These are phyloP conservation scores for Euphydryas editha DNA, from an alignment of 2,888 invertebrate genomes.

Conservation along the genomic window DNA sequence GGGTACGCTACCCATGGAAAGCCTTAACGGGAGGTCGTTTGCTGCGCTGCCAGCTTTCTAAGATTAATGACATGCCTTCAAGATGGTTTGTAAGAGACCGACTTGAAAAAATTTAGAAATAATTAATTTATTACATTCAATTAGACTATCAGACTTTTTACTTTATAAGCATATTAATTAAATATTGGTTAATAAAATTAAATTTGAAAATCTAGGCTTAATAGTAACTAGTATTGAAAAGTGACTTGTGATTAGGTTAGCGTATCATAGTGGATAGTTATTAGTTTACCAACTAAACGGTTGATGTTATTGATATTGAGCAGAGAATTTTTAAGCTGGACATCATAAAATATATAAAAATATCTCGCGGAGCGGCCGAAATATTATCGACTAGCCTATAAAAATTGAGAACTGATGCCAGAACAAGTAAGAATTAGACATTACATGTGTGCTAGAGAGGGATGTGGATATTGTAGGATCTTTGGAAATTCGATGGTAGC, in stretches of 20 bases:
- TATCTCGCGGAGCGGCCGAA: constrained; percentile 72
- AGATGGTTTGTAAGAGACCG: constrained; percentile 75
- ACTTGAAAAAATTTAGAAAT: constrained; percentile 64
- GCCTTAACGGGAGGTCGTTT: constrained; percentile 81
- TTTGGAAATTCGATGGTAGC: constrained; percentile 76
- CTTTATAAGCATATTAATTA: neutral
- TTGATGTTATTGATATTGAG: neutral
- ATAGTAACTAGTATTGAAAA: neutral
- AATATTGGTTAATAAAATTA: neutral
- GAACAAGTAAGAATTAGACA: constrained; percentile 63
- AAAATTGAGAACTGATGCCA: constrained; percentile 70
- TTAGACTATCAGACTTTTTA: neutral
- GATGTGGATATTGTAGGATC: constrained; percentile 76
- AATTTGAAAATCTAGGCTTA: too few relatives aligned
- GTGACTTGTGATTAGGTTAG: neutral
- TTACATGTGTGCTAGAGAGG: constrained; percentile 60
- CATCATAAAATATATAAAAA: constrained; percentile 82
- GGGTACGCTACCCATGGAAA: constrained; percentile 73
- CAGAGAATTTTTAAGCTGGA: constrained; percentile 60
- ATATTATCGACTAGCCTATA: constrained; percentile 80
- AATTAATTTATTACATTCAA: constrained; percentile 29
- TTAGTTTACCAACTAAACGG: neutral
- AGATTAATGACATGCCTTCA: constrained; percentile 80
- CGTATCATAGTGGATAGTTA: neutral
- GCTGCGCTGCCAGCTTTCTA: constrained; percentile 77